Evolutionary conservation across 2,113 vertebrate genomes (phyloP), one percentile per base, ranked within the genome.

Genomic region (Phasianus colchicus): DNA sequence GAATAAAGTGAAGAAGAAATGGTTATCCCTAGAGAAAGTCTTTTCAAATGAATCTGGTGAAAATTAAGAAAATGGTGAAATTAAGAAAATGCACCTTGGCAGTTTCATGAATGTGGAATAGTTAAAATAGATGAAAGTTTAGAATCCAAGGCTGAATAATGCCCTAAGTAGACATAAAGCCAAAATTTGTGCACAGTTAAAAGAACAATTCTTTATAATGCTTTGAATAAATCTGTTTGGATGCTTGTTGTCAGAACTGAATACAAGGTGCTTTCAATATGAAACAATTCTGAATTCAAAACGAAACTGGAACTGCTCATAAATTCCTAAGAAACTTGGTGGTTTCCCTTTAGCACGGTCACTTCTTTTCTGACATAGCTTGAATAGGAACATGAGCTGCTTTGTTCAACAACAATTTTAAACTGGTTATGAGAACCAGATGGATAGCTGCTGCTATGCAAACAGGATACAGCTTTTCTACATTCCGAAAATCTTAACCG

Each of bases 241-340:
- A 42, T 78, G 30, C 21, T 42, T 0, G 0, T 78, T 60, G 14
- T 81, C 29, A 40, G 55, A 7, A 13, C 6, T 74, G 36, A 88
- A 10, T 5, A 76, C 40, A 15, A 47, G 18, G 5, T 27, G 20
- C 4, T 6, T 65, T 92, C 24, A 70, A 9, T 7, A 74, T 5
- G 14, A 57, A 54, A 25, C 8, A 30, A 6, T 20, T 18, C 18
- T 58, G 55, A 58, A 58, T n/a, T 27, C 11, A 81, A 63, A 92
- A 61, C 24, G 70, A 92, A 96, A 96, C 66, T 94, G 89, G 79
- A 96, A 92, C 71, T 66, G 14, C n/a, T 81, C 8, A 60, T 42
- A 60, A 22, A 13, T 17, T 82, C 27, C 48, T 43, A 42, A 78
- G 77, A 92, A 94, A 29, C 45, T 55, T 36, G 71, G 61, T 88